Percentiles rank a stretch among this genome's conserved stretches.
These are phyloP conservation scores for Cotesia chilonis DNA, from an alignment of 1,140 invertebrate species.

Conservation along the genomic window DNA sequence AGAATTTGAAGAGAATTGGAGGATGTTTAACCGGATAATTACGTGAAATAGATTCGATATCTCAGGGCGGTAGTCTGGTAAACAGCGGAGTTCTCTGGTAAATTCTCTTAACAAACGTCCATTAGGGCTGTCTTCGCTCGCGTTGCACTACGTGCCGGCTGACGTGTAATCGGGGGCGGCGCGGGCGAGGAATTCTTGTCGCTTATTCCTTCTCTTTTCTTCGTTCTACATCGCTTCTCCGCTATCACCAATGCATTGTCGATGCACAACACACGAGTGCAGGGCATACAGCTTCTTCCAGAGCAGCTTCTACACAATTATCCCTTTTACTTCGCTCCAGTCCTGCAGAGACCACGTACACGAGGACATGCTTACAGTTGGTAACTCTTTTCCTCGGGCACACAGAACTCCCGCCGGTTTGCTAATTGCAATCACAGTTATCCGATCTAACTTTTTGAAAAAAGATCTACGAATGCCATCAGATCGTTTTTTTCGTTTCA, in stretches of 20 bases:
- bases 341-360: too few relatives aligned
- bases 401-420: slow-evolving; percentile 47
- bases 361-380: neutral
- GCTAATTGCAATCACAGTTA: slow-evolving; percentile 56
- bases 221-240: neutral
- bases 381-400: slow-evolving; percentile 25
- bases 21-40: slow-evolving; percentile 43
- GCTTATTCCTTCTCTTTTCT: slow-evolving; percentile 8
- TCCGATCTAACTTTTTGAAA: slow-evolving; percentile 31
- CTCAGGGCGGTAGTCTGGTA: slow-evolving; percentile 40
- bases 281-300: too few relatives aligned
- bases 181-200: slow-evolving; percentile 31
- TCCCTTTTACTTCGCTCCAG: too few relatives aligned
- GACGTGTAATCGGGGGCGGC: slow-evolving; percentile 52
- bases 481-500: neutral
- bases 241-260: too few relatives aligned
- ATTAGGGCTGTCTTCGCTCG: slow-evolving; percentile 45
- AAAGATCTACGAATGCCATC: slow-evolving; percentile 23
- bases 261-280: too few relatives aligned
- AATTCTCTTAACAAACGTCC: slow-evolving; percentile 53
- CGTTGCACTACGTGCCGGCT: slow-evolving; percentile 29
- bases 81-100: slow-evolving; percentile 36
- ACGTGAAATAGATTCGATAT: slow-evolving; percentile 54
- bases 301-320: too few relatives aligned
- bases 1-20: neutral